phyloP scores from a whole-genome alignment of 2,888 invertebrate species.

The Drosophila parthenogenetica region DNA sequence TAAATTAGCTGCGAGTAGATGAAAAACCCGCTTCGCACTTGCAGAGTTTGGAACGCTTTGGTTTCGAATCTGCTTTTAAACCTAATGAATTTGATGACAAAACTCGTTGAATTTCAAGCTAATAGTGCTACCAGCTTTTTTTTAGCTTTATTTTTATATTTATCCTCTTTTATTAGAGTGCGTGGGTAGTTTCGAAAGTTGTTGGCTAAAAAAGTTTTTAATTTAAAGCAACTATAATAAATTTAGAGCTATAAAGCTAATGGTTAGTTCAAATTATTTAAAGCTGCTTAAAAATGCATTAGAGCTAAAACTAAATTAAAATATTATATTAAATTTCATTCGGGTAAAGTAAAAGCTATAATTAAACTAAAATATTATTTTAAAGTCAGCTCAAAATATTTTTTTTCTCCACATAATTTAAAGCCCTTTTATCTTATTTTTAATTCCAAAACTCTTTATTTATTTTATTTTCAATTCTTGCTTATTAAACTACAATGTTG shows the following conservation, averaged over 20 bases:
- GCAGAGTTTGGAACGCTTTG: conserved; percentile 8
- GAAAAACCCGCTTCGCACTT: conserved; percentile 33
- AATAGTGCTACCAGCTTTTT: conserved; percentile 54
- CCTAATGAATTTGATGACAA: conserved; percentile 78
- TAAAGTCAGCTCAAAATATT: too few species aligned
- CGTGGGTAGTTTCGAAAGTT: conserved; percentile 54
- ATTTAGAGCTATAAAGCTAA: background rate
- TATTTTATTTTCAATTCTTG: background rate
- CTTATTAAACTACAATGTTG: background rate
- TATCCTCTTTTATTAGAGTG: background rate
- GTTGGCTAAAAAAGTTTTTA: background rate
- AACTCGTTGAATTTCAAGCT: conserved; percentile 63
- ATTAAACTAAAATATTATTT: too few species aligned
- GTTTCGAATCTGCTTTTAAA: conserved; percentile 47
- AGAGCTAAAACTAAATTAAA: background rate
- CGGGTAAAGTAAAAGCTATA: too few species aligned
- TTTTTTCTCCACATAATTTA: background rate
- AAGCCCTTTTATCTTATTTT: background rate
- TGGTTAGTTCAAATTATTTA: background rate
- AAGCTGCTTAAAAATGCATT: background rate
- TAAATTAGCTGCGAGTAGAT: conserved; percentile 20
- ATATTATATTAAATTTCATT: too few species aligned
- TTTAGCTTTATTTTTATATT: conserved; percentile 5
- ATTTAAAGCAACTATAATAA: too few species aligned
- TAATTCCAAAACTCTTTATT: background rate